Base-by-base conservation (phyloP, 2,888 invertebrate genomes). In the Tetranychus piercei region DNA sequence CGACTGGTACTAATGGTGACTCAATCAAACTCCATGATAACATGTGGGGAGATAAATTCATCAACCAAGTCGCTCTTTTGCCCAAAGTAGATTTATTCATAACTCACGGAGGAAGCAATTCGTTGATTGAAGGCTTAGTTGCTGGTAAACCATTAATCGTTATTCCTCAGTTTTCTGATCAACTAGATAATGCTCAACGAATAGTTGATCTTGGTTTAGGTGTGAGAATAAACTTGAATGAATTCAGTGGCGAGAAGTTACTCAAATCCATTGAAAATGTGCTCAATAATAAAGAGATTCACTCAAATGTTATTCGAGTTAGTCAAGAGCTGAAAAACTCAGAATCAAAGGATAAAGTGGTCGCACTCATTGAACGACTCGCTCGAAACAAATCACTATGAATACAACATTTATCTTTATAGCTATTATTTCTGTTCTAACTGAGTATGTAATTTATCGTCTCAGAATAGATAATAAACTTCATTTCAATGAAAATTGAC, bases 1-100 rank as follows among this genome's bases (percentile, higher is more conserved):
- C 73, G 9, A 66, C 65, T 4, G 73, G 73, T 9, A n/a, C 43
- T 20, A 6, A 65, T 6, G 73, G 67, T 34, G 55, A 71, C 1
- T 1, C 66, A 1, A 22, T n/a, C 18, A 23, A 71, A 18, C n/a
- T 71, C 8, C 20, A 66, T 1, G 64, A 23, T 45, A 74, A 70
- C 20, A 74, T 70, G 70, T 74, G 74, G 74, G 73, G 73, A 6
- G 44, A 44, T 8, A 73, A 73, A 11, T 67, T 1, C 20, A 9
- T 73, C 18, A 23, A 64, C 6, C 74, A 70, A 8, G 5, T 23
- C 11, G n/a, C 22, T 15, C 11, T 73, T 1, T 45, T 73, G 11
- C 73, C 73, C 18, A 45, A 45, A 20, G 73, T 73, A 1, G 73
- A 73, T 15, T 1, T 64, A 55, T 22, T 73, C 15, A 73, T 73